These are phyloP conservation scores for Proteles cristata DNA, from an alignment of 2,113 vertebrate genomes.

Conservation along the genomic window DNA sequence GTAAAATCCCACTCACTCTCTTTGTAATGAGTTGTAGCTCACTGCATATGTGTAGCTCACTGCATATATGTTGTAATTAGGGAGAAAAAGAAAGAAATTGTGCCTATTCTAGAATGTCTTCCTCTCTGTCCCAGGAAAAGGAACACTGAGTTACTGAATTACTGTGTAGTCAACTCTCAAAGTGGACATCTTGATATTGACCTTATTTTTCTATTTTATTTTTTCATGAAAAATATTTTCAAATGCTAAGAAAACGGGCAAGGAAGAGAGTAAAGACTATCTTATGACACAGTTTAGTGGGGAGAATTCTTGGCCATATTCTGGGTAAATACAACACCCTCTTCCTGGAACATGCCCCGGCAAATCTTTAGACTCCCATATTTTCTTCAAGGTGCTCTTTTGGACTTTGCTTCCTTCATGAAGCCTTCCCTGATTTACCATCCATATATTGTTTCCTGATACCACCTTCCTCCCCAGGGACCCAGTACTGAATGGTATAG, in stretches of 20 bases:
- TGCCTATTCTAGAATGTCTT: not conserved
- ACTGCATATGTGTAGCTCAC: not conserved
- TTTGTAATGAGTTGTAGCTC: not conserved
- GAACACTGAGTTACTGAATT: not conserved
- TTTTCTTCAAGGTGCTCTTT: not conserved
- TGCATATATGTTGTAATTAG: not conserved
- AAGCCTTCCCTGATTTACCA: not conserved
- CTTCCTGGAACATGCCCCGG: not conserved
- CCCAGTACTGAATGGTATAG: not conserved
- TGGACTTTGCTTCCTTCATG: not conserved
- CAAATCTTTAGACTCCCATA: too few species aligned
- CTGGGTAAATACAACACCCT: not conserved
- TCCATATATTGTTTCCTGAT: not conserved
- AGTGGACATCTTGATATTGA: not conserved
- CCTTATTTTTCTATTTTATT: not conserved
- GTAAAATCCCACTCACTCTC: not conserved
- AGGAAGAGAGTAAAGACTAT: not conserved
- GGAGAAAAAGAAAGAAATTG: not conserved
- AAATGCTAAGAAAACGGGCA: not conserved
- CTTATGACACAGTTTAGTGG: not conserved
- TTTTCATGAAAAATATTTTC: not conserved
- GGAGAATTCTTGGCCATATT: not conserved
- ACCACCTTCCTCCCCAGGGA: not conserved
- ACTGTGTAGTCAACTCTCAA: not conserved
- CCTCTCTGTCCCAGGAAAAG: not conserved